phyloP scores from a whole-genome alignment of 1,140 invertebrate genomes.

The Muscidifurax raptorellus region DNA sequence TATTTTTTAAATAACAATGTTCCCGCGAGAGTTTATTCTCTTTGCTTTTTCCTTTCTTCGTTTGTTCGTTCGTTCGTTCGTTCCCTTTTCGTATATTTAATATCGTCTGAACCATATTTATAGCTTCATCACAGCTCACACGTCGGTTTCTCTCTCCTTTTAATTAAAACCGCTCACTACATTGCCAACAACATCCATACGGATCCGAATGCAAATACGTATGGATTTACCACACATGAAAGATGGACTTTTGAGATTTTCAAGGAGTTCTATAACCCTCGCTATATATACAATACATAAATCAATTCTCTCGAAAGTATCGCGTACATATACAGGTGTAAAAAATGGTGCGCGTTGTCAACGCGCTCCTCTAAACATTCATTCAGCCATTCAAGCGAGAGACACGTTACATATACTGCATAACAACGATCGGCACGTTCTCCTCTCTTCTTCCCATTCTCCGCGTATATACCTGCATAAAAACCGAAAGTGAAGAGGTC shows the following conservation, averaged over 20 bases:
- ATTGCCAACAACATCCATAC: too few species aligned
- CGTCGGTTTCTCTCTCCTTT: neutral
- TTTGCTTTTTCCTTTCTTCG: too few species aligned
- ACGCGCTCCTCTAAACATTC: neutral
- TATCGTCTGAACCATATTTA: neutral
- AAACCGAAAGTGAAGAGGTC: neutral
- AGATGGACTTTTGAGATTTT: too few species aligned
- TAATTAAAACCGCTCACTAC: conserved; percentile 2
- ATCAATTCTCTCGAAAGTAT: too few species aligned
- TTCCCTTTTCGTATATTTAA: neutral
- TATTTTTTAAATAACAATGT: too few species aligned
- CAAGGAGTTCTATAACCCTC: too few species aligned
- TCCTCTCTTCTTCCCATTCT: too few species aligned
- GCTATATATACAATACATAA: too few species aligned
- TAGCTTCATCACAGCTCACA: neutral
- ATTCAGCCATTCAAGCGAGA: neutral
- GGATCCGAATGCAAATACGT: neutral
- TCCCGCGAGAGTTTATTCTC: too few species aligned
- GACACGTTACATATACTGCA: neutral
- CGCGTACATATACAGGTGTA: neutral
- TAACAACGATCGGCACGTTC: neutral
- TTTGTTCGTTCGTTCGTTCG: too few species aligned
- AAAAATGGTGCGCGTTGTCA: neutral
- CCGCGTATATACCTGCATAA: neutral
- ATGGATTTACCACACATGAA: too few species aligned